Conservation (phyloP, 2,797 vertebrate genomes). For the Fistularia tabacaria region DNA sequence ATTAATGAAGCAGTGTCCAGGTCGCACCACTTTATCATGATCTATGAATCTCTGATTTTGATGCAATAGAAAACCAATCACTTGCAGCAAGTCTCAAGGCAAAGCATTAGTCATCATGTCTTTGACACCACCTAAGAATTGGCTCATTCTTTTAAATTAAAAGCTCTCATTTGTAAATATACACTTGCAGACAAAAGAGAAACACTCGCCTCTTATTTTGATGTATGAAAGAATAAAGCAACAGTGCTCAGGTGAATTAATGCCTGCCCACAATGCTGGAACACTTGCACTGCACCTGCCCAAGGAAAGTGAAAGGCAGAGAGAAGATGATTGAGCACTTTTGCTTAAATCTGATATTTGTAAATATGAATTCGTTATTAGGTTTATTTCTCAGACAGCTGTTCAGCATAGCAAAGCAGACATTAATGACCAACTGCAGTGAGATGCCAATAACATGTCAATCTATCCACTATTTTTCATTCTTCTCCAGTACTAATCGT, state of each 20-base stretch:
- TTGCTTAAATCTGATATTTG: constrained; percentile 54
- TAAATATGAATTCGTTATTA: constrained; percentile 56
- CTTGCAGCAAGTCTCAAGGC: constrained; percentile 75
- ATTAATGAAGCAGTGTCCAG: constrained; percentile 74
- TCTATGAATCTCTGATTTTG: constrained; percentile 83
- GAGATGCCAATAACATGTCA: constrained; percentile 54
- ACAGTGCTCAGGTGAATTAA: constrained; percentile 68
- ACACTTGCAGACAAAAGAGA: constrained; percentile 69
- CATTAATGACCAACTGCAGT: constrained; percentile 36
- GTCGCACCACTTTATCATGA: constrained; percentile 77
- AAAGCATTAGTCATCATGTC: constrained; percentile 82
- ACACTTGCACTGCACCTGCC: constrained; percentile 24
- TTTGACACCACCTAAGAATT: constrained; percentile 77
- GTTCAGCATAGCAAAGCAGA: constrained; percentile 54
- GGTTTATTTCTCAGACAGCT: constrained; percentile 57
- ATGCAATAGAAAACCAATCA: constrained; percentile 84
- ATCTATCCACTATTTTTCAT: constrained; percentile 43
- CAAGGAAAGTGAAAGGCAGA: constrained; percentile 9
- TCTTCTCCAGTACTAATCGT: constrained; percentile 32
- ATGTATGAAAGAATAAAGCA: constrained; percentile 77
- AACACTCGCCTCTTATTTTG: constrained; percentile 72
- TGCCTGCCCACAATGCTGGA: constrained; percentile 32
- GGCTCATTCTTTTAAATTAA: constrained; percentile 84
- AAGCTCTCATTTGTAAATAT: constrained; percentile 81
- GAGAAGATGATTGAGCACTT: constrained; percentile 56